Conservation (phyloP, 2,888 invertebrate species). For the Agonum fuliginosum region DNA sequence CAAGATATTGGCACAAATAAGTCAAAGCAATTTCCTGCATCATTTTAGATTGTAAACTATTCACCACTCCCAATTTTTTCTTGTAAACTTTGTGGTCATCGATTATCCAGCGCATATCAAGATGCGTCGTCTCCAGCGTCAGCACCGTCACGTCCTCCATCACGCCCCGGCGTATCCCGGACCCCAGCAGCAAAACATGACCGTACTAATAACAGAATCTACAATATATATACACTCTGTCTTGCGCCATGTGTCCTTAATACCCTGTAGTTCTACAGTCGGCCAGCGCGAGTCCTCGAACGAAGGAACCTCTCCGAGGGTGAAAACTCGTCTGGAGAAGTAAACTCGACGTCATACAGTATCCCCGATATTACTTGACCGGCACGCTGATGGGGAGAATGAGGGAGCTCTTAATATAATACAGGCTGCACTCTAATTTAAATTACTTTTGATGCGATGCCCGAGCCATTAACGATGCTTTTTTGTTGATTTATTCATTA, state of each 20-base stretch:
- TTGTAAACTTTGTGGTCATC: background rate
- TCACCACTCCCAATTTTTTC: background rate
- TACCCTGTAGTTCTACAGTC: conserved; percentile 64
- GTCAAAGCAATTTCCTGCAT: background rate
- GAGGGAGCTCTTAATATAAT: conserved; percentile 47
- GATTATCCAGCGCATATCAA: conserved; percentile 11
- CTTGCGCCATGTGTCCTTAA: conserved; percentile 71
- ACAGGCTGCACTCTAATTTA: conserved; percentile 57
- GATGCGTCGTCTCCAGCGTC: conserved; percentile 22
- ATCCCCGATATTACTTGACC: conserved; percentile 59
- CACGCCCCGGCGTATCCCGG: background rate
- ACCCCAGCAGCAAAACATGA: conserved; percentile 61
- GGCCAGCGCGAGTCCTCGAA: conserved; percentile 1
- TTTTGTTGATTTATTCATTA: conserved; percentile 58
- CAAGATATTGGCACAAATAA: no score
- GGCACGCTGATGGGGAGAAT: conserved; percentile 33
- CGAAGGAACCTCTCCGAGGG: background rate
- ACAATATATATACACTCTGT: conserved; percentile 68
- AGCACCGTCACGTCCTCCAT: background rate
- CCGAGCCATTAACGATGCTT: conserved; percentile 43
- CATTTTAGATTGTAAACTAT: background rate
- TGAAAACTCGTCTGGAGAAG: background rate
- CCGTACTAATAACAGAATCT: conserved; percentile 67
- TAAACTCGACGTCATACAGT: conserved; percentile 49
- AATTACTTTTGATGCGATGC: conserved; percentile 55